Base-by-base conservation (phyloP, 1,140 invertebrate genomes). In the Drosophila yakuba region DNA sequence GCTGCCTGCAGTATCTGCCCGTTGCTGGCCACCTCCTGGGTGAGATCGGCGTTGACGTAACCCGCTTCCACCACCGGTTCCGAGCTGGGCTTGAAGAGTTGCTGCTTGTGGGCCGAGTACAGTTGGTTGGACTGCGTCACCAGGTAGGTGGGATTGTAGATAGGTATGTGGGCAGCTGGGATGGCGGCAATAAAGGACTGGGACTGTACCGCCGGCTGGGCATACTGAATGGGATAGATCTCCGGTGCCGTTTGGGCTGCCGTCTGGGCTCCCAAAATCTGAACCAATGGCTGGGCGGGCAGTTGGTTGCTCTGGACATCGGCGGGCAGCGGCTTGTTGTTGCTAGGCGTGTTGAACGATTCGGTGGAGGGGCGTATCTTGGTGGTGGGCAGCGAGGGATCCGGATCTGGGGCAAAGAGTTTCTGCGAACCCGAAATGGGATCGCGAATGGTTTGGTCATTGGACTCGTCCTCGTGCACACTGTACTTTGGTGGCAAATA, bases 331-430 rank as follows among this genome's bases (percentile, higher is more conserved):
- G 93, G 93, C 57, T 94, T 93, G 3, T 83, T 93, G 74, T 93
- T 93, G 92, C 92, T 93, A 2, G 93, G 93, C 5, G 85, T 66
- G 25, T 93, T 93, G 35, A 91, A 90, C 12, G 92, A 84, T 63
- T 94, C 93, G 3, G 71, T 86, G 4, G 93, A 85, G 1, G 91
- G 84, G 1, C 92, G 92, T 1, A 94, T 75, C 66, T 93, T 93
- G 1, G 76, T 61, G 3, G 92, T 80, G 7, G 92, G 92, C 54
- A 93, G 58, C 32, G 92, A 93, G 43, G 91, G 92, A 78, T 93
- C 93, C 28, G 93, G 93, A 82, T 94, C 93, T 50, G 93, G 93
- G 25, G 93, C 93, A 86, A 92, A 94, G 44, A 93, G 88, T 73
- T 92, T 92, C 72, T 93, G 91, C 62, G 92, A 90, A 12, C 91